Base-by-base conservation (phyloP, 2,888 invertebrate species). In the Odiellus spinosus region DNA sequence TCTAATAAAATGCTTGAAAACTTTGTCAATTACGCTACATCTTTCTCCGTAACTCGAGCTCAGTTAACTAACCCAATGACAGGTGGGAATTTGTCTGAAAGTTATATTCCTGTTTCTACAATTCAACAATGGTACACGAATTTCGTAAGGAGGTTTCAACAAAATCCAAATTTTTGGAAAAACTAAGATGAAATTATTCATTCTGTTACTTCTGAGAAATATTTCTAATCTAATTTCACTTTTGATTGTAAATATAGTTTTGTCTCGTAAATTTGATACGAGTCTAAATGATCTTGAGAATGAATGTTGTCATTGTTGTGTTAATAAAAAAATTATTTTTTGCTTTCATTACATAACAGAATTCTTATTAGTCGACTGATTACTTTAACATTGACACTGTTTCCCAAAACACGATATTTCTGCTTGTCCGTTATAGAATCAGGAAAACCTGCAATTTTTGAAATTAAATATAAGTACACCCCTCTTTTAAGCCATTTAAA, bases 161-260 rank as follows among this genome's bases (percentile, higher is more conserved):
- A 82, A 54, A 90, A 91, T 70, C 93, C 93, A 1, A 82, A 88
- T 63, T 95, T 93, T 65, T 95, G 93, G 95, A 86, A 63, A 55
- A 60, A 60, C 44, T 67, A 53, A 61, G 26, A 26, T 6, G 8
- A 26, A 26, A 26, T 26, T 6, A 26, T 26, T 26, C 4, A 26
- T 26, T 26, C n/a, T n/a, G n/a, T n/a, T n/a, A n/a, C n/a, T n/a
- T n/a, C n/a, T n/a, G n/a, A n/a, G n/a, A n/a, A n/a, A n/a, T n/a
- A n/a, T n/a, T n/a, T n/a, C n/a, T n/a, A n/a, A n/a, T n/a, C n/a
- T n/a, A n/a, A n/a, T n/a, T n/a, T n/a, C n/a, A n/a, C n/a, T n/a
- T n/a, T n/a, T n/a, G n/a, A n/a, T n/a, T n/a, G n/a, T 19, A n/a
- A n/a, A n/a, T n/a, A n/a, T n/a, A n/a, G n/a, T n/a, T n/a, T n/a